Conservation (phyloP, 1,140 invertebrate genomes). For the Helicoverpa armigera region DNA sequence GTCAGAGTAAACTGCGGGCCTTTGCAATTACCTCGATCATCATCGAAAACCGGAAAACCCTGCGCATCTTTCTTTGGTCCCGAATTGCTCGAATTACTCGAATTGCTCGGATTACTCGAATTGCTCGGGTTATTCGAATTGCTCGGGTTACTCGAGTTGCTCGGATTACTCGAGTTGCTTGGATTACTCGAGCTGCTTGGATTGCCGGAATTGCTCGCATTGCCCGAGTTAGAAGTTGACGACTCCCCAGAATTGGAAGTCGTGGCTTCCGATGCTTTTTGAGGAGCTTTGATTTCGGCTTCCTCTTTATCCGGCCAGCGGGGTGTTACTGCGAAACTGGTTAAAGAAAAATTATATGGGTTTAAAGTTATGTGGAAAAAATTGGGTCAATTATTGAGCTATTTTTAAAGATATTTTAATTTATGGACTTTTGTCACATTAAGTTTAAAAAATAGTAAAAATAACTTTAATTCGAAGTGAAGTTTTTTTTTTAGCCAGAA, state of each 20-base stretch:
- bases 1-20: constrained; percentile 66
- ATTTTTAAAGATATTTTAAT: background rate
- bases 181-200: background rate
- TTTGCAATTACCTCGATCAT: constrained; percentile 37
- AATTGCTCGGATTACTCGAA: background rate
- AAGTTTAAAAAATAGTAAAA: too few relatives aligned
- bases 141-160: too few relatives aligned
- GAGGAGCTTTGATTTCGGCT: background rate
- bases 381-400: background rate
- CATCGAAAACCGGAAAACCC: background rate
- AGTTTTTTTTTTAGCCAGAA: too few relatives aligned
- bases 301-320: constrained; percentile 31
- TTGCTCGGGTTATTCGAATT: background rate
- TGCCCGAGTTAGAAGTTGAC: background rate
- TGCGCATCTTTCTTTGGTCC: background rate
- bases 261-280: background rate
- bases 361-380: background rate
- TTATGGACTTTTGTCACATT: background rate
- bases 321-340: background rate
- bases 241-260: background rate
- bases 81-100: background rate
- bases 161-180: background rate
- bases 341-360: background rate
- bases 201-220: background rate
- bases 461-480: too few relatives aligned